A percentile compares a stretch with the other conserved stretches of the same genome.
Evolutionary conservation across 2,888 invertebrate genomes (phyloP).

Genomic region (Leptinotarsa rubiginosa): DNA sequence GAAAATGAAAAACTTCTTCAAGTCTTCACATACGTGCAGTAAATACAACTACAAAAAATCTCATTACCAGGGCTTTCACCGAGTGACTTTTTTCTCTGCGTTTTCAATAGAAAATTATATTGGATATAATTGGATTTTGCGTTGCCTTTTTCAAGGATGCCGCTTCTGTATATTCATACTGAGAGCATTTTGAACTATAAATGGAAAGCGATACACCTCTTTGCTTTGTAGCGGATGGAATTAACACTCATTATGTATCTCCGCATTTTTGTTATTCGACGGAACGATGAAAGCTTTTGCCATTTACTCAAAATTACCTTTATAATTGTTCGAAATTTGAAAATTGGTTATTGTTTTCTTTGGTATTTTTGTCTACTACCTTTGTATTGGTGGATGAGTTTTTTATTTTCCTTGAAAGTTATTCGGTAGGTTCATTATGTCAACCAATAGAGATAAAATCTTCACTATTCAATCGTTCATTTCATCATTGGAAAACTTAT

Average conservation of each 20-base stretch:
- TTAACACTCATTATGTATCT: neutral
- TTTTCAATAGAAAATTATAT: neutral
- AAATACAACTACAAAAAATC: slow-evolving; percentile 1
- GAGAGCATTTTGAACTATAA: neutral
- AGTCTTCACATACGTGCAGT: neutral
- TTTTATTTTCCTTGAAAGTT: too few relatives aligned
- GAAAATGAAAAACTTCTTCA: too few relatives aligned
- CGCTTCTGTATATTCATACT: neutral
- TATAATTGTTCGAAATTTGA: neutral
- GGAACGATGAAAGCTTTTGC: neutral
- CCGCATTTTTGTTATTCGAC: neutral
- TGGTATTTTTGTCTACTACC: too few relatives aligned
- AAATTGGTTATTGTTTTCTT: too few relatives aligned
- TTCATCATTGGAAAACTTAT: too few relatives aligned
- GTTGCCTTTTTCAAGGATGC: neutral
- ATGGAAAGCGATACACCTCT: neutral
- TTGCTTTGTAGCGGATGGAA: neutral
- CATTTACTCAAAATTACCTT: neutral
- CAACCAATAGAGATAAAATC: too few relatives aligned
- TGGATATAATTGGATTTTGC: slow-evolving; percentile 9
- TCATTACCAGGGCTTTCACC: slow-evolving; percentile 4
- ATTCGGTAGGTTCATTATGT: too few relatives aligned
- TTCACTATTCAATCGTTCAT: too few relatives aligned
- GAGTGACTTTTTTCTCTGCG: neutral
- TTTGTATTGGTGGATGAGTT: too few relatives aligned